These are phyloP conservation scores for Brotula barbata DNA, from an alignment of 2,797 vertebrate species.

Conservation along the genomic window DNA sequence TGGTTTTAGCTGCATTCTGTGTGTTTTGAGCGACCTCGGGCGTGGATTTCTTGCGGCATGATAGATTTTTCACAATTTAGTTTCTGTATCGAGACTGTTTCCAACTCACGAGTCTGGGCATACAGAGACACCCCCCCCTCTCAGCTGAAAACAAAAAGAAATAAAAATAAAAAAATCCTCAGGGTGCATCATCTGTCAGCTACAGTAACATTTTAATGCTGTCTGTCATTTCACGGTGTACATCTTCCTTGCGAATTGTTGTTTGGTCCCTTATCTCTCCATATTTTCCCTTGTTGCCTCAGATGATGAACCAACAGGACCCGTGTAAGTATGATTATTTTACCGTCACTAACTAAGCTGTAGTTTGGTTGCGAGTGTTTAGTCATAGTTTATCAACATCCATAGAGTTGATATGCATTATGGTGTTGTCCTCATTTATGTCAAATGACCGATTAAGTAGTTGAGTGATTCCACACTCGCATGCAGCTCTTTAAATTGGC, in stretches of 20 bases:
- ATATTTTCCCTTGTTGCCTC: constrained; percentile 67
- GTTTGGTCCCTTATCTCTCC: constrained; percentile 67
- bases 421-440: not conserved
- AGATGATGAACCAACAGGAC: constrained; percentile 97
- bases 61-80: constrained; percentile 17
- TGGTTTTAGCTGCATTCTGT: constrained; percentile 28
- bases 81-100: constrained; percentile 16
- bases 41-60: constrained; percentile 37
- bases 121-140: too few relatives aligned
- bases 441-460: not conserved
- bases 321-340: constrained; percentile 87
- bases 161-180: not conserved
- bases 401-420: constrained; percentile 11
- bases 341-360: not conserved
- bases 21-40: constrained; percentile 39
- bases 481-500: constrained; percentile 23
- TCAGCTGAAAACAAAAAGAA: too few relatives aligned
- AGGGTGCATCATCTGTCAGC: constrained; percentile 12
- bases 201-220: constrained; percentile 19
- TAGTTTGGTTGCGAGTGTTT: constrained; percentile 27
- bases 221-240: constrained; percentile 32
- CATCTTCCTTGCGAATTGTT: constrained; percentile 28
- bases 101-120: too few relatives aligned
- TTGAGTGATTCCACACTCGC: not conserved
- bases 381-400: constrained; percentile 27